Conservation (phyloP, 2,797 vertebrate genomes). For the Hirundo rustica region DNA sequence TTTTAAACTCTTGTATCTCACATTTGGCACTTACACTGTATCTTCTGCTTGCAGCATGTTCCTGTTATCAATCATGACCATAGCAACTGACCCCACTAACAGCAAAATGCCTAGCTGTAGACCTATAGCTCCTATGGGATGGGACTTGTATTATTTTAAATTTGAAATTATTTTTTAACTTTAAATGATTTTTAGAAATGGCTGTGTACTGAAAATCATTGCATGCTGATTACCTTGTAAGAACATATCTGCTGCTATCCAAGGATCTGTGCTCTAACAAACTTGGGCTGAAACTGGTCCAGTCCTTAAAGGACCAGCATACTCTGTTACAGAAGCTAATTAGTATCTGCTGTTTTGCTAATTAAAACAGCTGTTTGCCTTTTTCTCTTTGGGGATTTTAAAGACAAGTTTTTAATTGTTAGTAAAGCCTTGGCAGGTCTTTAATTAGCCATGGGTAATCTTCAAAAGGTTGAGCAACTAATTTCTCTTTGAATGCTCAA, state of each 20-base stretch:
- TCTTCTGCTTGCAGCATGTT: neutral
- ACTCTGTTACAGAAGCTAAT: constrained; percentile 65
- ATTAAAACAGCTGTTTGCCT: constrained; percentile 68
- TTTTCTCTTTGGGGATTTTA: constrained; percentile 65
- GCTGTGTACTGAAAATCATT: neutral
- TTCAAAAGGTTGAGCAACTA: constrained; percentile 54
- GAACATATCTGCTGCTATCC: neutral
- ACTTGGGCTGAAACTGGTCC: constrained; percentile 7
- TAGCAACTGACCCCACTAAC: neutral
- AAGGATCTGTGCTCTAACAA: neutral
- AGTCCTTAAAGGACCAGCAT: constrained; percentile 62
- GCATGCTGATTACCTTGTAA: neutral
- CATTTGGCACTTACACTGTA: neutral
- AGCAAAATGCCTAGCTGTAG: neutral
- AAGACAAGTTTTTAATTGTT: constrained; percentile 68
- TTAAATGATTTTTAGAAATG: neutral
- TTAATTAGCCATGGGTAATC: constrained; percentile 63
- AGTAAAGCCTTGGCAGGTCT: constrained; percentile 66
- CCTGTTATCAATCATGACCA: neutral
- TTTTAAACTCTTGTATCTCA: neutral
- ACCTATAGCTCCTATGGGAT: neutral
- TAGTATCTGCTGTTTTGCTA: constrained; percentile 68
- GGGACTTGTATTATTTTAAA: neutral
- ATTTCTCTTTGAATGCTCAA: constrained; percentile 49
- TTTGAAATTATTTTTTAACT: neutral